Evolutionary conservation across 2,797 vertebrate genomes (phyloP), one percentile per base, ranked within the genome.

Genomic region (Sebastes umbrosus): DNA sequence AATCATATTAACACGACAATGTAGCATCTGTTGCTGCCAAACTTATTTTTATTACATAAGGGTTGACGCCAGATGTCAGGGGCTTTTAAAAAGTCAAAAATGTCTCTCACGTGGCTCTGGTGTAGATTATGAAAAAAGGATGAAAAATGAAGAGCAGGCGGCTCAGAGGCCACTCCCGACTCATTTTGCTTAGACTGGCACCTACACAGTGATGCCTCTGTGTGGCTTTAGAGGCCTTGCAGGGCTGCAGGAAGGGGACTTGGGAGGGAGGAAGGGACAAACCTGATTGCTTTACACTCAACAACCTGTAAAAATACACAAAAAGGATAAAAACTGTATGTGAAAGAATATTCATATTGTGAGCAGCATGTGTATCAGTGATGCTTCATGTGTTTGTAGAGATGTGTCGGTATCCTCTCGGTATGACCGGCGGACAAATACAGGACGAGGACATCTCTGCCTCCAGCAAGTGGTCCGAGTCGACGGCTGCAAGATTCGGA

Each of bases 391-490:
- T 6, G 83, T 96, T 91, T 84, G 31, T 85, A 99, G 99, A 97
- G 5, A 94, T 97, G 67, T 99, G 99, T 76, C 97, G 99, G 73
- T 99, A 99, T 55, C 98, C 99, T 31, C 92, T 99, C 75, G 99
- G 99, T 11, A 98, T 99, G 98, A 98, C 97, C 0, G 96, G 97
- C 0, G 97, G 98, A 25, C 97, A 98, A 93, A 99, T 99, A 86
- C 97, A 96, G 0, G 98, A 99, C 0, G 97, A 99, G 87, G 97
- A 99, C 92, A 98, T 99, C 94, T 97, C 97, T 0, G 98, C 99
- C n/a, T 99, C 99, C 88, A 99, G 98, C 80, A 98, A 98, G 83
- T 99, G 98, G 98, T 99, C 98, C 0, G 98, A 99, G 73, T 99
- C 98, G 32, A 99, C 99, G 0, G 99, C 99, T 0, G 98, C 98